These are phyloP conservation scores for Lates calcarifer DNA, from an alignment of 2,113 vertebrate genomes.

Conservation along the genomic window DNA sequence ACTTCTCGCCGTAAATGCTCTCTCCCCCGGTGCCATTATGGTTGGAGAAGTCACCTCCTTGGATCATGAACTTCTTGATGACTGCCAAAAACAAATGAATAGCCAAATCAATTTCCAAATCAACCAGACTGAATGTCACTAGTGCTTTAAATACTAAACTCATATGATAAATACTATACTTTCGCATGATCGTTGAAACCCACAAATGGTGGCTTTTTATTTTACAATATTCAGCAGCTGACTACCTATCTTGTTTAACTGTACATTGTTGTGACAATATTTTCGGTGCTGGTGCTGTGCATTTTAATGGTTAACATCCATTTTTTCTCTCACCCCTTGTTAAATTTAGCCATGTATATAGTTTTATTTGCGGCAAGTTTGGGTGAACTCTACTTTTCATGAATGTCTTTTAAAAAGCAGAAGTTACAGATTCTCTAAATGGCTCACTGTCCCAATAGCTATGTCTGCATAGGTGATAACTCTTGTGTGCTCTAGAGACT, in stretches of 20 bases:
- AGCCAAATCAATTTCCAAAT: conserved; percentile 3
- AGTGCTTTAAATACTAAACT: not conserved
- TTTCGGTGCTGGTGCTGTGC: not conserved
- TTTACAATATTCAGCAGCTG: not conserved
- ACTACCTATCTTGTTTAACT: not conserved
- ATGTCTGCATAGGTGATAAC: not conserved
- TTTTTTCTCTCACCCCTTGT: not conserved
- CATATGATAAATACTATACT: too few species aligned
- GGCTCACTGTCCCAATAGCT: not conserved
- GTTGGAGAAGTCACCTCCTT: conserved; percentile 98
- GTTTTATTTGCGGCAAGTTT: not conserved
- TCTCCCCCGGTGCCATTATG: conserved; percentile 97
- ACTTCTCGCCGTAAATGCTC: conserved; percentile 99
- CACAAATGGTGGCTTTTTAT: not conserved
- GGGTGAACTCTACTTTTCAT: not conserved
- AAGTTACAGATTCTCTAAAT: not conserved
- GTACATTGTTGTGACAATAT: not conserved
- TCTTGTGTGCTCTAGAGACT: not conserved
- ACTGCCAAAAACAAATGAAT: conserved; percentile 80
- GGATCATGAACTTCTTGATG: conserved; percentile 98
- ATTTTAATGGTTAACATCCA: not conserved
- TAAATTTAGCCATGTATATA: too few species aligned
- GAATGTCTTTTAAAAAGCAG: not conserved
- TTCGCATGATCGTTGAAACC: too few species aligned
- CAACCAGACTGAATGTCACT: not conserved